phyloP scores from a whole-genome alignment of 1,140 invertebrate genomes.

The Ruditapes philippinarum region DNA sequence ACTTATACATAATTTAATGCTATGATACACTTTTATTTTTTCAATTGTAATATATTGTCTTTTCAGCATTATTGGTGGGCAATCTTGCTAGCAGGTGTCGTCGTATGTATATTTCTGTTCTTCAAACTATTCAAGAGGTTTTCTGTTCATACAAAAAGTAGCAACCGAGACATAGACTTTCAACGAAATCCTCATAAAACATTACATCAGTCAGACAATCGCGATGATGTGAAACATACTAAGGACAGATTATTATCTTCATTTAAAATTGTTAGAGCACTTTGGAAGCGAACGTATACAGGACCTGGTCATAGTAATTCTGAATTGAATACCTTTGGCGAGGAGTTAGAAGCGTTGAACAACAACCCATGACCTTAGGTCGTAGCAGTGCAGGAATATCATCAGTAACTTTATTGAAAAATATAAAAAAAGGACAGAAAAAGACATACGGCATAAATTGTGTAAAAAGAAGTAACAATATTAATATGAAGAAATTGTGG shows the following conservation, averaged over 20 bases:
- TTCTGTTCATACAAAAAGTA: slow-evolving; percentile 27
- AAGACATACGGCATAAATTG: no score
- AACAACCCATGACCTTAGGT: no score
- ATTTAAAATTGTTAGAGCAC: background rate
- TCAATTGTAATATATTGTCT: no score
- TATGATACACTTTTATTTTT: no score
- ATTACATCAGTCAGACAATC: background rate
- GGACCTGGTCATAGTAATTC: background rate
- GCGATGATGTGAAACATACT: background rate
- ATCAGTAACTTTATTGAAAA: no score
- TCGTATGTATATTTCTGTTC: background rate
- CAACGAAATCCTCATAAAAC: background rate
- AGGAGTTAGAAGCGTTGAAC: background rate
- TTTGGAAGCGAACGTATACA: background rate
- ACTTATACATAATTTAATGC: no score
- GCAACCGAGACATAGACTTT: background rate
- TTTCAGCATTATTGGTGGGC: slow-evolving; percentile 17
- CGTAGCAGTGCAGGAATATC: no score
- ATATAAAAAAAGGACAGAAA: no score
- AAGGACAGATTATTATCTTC: background rate
- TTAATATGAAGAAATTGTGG: no score
- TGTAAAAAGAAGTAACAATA: no score
- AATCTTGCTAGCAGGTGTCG: background rate
- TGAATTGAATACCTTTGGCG: background rate
- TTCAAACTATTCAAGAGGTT: background rate